A percentile compares a stretch with the other conserved stretches of the same genome.
phyloP scores from a whole-genome alignment of 2,888 invertebrate species.

The Eilema caniola region DNA sequence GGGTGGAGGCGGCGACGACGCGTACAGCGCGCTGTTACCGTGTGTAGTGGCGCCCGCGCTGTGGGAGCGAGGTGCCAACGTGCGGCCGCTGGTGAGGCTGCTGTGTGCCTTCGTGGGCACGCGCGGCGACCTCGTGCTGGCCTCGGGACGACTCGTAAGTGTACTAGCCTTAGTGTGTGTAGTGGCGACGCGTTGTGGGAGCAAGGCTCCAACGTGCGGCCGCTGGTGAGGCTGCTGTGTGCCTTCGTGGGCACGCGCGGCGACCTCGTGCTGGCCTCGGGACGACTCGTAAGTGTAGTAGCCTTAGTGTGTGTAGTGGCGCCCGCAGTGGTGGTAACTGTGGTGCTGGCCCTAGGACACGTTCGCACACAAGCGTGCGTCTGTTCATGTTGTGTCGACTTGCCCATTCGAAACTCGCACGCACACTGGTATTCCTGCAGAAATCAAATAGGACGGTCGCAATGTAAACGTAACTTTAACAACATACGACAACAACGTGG shows the following conservation, averaged over 20 bases:
- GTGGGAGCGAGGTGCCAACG: conserved; percentile 98
- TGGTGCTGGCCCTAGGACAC: too few relatives aligned
- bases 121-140: conserved; percentile 69
- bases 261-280: conserved; percentile 79
- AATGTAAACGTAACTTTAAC: too few relatives aligned
- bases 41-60: conserved; percentile 95
- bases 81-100: conserved; percentile 96
- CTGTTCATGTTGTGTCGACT: too few relatives aligned
- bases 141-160: conserved; percentile 89
- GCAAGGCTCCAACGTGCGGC: conserved; percentile 96
- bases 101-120: conserved; percentile 93
- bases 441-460: too few relatives aligned
- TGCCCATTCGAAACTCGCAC: too few relatives aligned
- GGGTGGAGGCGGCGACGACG: conserved; percentile 85
- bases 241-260: conserved; percentile 90
- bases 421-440: too few relatives aligned
- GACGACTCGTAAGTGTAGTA: conserved; percentile 88
- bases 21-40: conserved; percentile 96
- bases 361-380: too few relatives aligned
- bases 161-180: conserved; percentile 85
- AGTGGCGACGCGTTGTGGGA: conserved; percentile 97
- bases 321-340: too few relatives aligned
- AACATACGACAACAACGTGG: too few relatives aligned
- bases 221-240: conserved; percentile 96
- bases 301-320: too few relatives aligned